Percentiles rank a stretch among this genome's conserved stretches.
Evolutionary conservation across 2,113 vertebrate genomes (phyloP).

Genomic region (Macaca fascicularis): DNA sequence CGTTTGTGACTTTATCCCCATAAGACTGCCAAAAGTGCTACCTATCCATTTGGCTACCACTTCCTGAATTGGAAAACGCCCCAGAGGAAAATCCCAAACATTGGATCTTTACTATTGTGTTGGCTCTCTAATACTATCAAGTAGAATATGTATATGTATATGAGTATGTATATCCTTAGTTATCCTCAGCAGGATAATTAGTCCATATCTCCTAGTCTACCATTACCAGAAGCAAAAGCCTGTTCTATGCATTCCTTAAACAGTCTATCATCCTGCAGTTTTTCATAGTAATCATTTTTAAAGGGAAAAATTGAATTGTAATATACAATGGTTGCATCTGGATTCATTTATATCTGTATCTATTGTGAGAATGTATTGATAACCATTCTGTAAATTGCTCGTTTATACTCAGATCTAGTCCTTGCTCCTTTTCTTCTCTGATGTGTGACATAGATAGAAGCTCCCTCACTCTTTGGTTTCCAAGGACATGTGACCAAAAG

Average conservation of each 20-base stretch:
- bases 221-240: background rate
- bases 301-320: background rate
- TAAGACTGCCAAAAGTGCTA: background rate
- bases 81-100: background rate
- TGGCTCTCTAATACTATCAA: background rate
- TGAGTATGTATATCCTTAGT: background rate
- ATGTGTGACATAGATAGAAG: background rate
- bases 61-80: background rate
- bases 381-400: background rate
- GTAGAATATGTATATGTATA: background rate
- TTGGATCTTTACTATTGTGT: background rate
- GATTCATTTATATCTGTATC: background rate
- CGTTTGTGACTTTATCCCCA: background rate
- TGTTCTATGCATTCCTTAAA: background rate
- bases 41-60: background rate
- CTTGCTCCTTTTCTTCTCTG: background rate
- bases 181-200: background rate
- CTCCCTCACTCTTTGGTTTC: background rate
- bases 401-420: background rate
- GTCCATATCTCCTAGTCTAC: background rate
- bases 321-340: background rate
- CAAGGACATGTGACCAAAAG: background rate
- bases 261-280: background rate
- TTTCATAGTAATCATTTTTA: background rate
- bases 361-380: background rate